Percentiles rank a stretch among this genome's conserved stretches.
These are phyloP conservation scores for Ceramica pisi DNA, from an alignment of 2,888 invertebrate species.

Conservation along the genomic window DNA sequence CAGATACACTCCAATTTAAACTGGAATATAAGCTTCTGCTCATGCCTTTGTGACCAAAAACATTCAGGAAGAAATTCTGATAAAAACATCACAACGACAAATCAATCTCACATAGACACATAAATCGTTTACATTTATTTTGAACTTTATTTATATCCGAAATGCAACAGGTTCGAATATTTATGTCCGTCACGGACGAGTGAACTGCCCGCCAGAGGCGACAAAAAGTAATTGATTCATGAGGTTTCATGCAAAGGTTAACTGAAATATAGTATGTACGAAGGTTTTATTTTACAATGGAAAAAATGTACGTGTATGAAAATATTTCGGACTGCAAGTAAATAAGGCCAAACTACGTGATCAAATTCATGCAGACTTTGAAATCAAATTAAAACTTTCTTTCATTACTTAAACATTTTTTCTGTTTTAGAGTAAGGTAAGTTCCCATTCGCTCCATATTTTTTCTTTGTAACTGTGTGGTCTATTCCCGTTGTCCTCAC, in stretches of 20 bases:
- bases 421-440: no score
- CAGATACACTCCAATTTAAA: not conserved
- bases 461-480: no score
- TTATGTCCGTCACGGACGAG: conserved; percentile 40
- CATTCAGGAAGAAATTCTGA: not conserved
- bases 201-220: conserved; percentile 21
- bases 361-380: no score
- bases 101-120: conserved; percentile 23
- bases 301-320: not conserved
- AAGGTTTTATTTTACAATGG: conserved; percentile 10
- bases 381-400: no score
- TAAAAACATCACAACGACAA: conserved; percentile 4
- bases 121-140: conserved; percentile 10
- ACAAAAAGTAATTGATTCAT: conserved; percentile 49
- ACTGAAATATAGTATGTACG: conserved; percentile 14
- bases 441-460: no score
- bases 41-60: no score
- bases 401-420: no score
- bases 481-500: no score
- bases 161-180: conserved; percentile 46
- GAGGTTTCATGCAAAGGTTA: conserved; percentile 17
- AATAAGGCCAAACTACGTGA: not conserved
- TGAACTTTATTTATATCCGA: conserved; percentile 38
- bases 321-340: not conserved
- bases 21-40: not conserved